These are phyloP conservation scores for Hydrolagus affinis DNA, from an alignment of 2,113 vertebrate genomes.

Conservation along the genomic window DNA sequence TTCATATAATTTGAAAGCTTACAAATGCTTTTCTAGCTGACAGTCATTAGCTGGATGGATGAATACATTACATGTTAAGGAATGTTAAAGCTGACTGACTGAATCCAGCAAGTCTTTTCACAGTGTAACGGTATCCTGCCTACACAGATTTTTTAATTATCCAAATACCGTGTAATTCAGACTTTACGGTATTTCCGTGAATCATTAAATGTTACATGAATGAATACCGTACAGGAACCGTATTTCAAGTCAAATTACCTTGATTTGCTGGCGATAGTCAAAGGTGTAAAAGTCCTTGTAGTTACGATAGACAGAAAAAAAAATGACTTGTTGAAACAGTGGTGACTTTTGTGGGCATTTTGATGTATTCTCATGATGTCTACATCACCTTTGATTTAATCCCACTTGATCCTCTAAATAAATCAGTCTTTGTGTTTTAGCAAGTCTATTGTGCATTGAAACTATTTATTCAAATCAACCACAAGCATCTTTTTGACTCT, in stretches of 20 bases:
- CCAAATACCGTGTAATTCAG: constrained; percentile 30
- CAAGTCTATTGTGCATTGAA: neutral
- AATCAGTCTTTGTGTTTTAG: neutral
- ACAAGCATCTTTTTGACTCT: neutral
- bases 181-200: constrained; percentile 25
- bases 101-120: constrained; percentile 30
- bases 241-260: constrained; percentile 26
- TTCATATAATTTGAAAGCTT: constrained; percentile 29
- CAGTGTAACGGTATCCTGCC: constrained; percentile 25
- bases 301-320: no score
- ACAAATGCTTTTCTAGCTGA: constrained; percentile 28
- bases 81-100: constrained; percentile 28
- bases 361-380: neutral
- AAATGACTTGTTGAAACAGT: neutral
- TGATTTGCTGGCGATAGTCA: constrained; percentile 10
- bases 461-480: neutral
- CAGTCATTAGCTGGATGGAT: constrained; percentile 29
- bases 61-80: constrained; percentile 29
- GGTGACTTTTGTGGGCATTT: neutral
- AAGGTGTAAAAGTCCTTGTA: neutral
- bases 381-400: constrained; percentile 21
- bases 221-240: constrained; percentile 16
- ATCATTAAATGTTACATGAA: constrained; percentile 29
- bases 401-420: constrained; percentile 15
- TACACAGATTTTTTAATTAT: constrained; percentile 29